Evolutionary conservation across 2,113 vertebrate species (phyloP).

Genomic region (Misgurnus anguillicaudatus): DNA sequence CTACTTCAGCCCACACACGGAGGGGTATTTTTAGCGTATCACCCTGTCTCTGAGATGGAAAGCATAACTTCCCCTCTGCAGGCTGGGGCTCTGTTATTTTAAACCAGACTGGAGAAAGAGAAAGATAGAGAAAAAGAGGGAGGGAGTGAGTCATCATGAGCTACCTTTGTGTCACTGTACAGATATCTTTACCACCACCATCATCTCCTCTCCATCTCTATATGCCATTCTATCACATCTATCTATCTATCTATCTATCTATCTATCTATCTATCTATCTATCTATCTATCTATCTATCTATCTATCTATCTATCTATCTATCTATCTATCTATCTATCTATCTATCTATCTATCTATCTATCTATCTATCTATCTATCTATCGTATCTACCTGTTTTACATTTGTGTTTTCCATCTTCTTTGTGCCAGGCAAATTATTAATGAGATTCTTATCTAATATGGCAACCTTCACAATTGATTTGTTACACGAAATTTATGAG

Average conservation of each 20-base stretch:
- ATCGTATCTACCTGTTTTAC: constrained; percentile 7
- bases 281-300: constrained; percentile 44
- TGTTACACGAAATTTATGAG: constrained; percentile 58
- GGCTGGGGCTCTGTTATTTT: constrained; percentile 78
- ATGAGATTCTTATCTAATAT: constrained; percentile 62
- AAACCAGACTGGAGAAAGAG: constrained; percentile 73
- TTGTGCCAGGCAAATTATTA: constrained; percentile 58
- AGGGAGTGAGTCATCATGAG: constrained; percentile 74
- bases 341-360: constrained; percentile 43
- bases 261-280: constrained; percentile 47
- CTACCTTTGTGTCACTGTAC: constrained; percentile 74
- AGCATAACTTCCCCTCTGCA: constrained; percentile 73
- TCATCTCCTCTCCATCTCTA: constrained; percentile 59
- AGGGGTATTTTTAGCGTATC: constrained; percentile 77
- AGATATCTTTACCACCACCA: constrained; percentile 59
- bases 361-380: constrained; percentile 18
- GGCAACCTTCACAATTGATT: constrained; percentile 63
- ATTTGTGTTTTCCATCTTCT: too few relatives aligned
- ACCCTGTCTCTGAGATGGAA: constrained; percentile 75
- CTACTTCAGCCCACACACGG: constrained; percentile 69
- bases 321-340: constrained; percentile 47
- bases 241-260: constrained; percentile 48
- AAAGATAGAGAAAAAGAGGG: constrained; percentile 47
- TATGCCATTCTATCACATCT: constrained; percentile 5
- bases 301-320: constrained; percentile 51